phyloP scores from a whole-genome alignment of 2,113 vertebrate genomes.

The Gopherus flavomarginatus region DNA sequence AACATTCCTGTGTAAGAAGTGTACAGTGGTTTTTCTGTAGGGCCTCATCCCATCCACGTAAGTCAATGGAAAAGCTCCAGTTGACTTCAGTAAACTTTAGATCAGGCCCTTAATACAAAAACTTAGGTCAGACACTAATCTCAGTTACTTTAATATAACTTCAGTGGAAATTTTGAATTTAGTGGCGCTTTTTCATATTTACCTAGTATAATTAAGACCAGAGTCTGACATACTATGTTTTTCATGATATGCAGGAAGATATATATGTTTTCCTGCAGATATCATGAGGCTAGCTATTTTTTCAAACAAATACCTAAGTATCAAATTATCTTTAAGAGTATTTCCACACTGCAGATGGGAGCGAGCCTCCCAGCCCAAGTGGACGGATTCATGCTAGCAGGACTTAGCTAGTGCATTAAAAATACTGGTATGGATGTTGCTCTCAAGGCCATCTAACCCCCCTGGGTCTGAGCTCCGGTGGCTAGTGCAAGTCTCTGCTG shows the following conservation, averaged over 20 bases:
- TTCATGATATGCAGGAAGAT: background rate
- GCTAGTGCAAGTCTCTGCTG: background rate
- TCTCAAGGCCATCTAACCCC: background rate
- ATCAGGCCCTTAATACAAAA: background rate
- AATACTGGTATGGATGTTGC: background rate
- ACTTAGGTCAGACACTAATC: background rate
- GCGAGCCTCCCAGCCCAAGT: background rate
- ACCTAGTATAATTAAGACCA: background rate
- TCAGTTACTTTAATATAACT: background rate
- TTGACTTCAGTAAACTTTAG: background rate
- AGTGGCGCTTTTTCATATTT: background rate
- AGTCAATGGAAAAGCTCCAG: background rate
- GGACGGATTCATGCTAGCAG: background rate
- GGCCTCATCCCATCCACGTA: background rate
- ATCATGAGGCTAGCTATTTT: background rate
- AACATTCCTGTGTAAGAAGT: background rate
- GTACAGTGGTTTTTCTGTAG: background rate
- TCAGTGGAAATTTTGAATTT: background rate
- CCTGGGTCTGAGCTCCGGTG: background rate
- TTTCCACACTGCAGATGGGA: background rate
- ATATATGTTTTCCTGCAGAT: fast-evolving
- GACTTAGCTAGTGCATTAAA: background rate
- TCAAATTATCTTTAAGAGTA: background rate
- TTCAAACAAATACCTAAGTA: background rate
- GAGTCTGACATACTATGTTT: background rate